Evolutionary conservation across 2,113 vertebrate species (phyloP).

Genomic region (Micronisus gabar): DNA sequence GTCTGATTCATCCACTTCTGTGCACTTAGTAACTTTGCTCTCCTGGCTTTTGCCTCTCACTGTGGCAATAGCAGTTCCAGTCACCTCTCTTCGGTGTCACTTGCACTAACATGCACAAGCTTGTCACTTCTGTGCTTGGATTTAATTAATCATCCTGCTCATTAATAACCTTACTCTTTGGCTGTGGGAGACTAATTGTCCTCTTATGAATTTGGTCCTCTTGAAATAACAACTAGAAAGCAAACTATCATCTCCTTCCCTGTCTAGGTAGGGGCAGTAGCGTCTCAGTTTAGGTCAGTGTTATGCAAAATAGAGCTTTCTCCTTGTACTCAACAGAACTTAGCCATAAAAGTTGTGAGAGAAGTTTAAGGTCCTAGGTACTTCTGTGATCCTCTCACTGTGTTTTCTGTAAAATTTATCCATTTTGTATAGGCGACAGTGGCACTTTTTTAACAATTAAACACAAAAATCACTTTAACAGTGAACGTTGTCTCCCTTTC

Average conservation of each 20-base stretch:
- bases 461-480: not conserved
- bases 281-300: not conserved
- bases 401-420: not conserved
- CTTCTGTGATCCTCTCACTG: not conserved
- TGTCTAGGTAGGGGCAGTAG: not conserved
- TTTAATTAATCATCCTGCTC: not conserved
- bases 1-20: not conserved
- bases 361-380: not conserved
- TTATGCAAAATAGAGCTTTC: not conserved
- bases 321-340: not conserved
- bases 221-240: not conserved
- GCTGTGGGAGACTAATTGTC: not conserved
- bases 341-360: not conserved
- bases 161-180: not conserved
- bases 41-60: not conserved
- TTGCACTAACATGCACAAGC: fast-evolving
- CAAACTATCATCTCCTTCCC: not conserved
- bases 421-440: not conserved
- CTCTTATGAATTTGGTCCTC: not conserved
- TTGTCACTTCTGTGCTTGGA: not conserved
- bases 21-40: not conserved
- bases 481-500: not conserved
- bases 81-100: not conserved
- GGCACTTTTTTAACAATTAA: not conserved
- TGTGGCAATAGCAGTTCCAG: not conserved